Evolutionary conservation across 2,797 vertebrate species (phyloP).

Genomic region (Salmo trutta): DNA sequence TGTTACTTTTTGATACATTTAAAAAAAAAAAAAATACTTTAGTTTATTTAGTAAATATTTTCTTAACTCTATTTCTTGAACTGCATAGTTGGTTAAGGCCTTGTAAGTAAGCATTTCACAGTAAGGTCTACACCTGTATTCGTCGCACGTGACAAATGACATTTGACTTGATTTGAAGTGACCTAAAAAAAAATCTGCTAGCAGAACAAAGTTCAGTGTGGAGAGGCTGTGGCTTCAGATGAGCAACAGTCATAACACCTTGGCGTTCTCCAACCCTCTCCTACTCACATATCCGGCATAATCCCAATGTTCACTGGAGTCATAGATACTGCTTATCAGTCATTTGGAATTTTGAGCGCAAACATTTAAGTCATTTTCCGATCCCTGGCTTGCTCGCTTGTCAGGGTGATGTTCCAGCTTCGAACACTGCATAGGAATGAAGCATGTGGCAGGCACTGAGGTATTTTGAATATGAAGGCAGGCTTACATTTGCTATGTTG

Average conservation of each 20-base stretch:
- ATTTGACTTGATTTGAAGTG: not conserved
- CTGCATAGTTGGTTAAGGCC: too few species aligned
- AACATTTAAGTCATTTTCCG: constrained; percentile 13
- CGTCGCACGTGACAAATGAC: too few species aligned
- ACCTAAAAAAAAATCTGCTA: constrained; percentile 32
- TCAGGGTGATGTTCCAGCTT: not conserved
- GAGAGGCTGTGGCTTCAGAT: not conserved
- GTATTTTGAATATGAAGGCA: not conserved
- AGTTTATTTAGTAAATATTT: too few species aligned
- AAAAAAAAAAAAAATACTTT: too few species aligned
- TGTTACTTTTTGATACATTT: too few species aligned
- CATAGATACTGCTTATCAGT: constrained; percentile 11
- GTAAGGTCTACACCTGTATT: too few species aligned
- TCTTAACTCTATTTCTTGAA: too few species aligned
- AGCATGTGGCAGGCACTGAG: not conserved
- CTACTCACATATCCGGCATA: constrained; percentile 13
- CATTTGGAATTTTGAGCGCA: constrained; percentile 15
- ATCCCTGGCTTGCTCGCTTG: not conserved
- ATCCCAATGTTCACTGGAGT: constrained; percentile 22
- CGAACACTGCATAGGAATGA: not conserved
- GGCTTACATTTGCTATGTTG: not conserved
- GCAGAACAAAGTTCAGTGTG: constrained; percentile 22
- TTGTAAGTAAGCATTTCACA: too few species aligned
- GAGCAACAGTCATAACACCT: constrained; percentile 4
- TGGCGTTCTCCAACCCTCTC: not conserved